These are phyloP conservation scores for Elysia chlorotica DNA, from an alignment of 1,140 invertebrate genomes.

Conservation along the genomic window DNA sequence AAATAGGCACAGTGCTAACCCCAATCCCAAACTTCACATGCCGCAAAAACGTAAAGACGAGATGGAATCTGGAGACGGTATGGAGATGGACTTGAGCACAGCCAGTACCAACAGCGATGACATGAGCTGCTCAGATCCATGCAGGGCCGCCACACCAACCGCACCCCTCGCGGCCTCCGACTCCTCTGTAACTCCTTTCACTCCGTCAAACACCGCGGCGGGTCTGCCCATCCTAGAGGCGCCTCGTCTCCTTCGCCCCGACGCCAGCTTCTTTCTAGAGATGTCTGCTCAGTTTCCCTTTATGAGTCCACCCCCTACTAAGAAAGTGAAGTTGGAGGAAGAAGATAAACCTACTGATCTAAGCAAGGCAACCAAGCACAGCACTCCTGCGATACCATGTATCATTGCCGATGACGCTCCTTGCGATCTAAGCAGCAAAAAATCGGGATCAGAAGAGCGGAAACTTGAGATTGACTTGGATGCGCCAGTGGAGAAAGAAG, in stretches of 20 bases:
- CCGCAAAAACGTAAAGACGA: slow-evolving; percentile 70
- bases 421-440: slow-evolving; percentile 24
- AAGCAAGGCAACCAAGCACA: slow-evolving; percentile 26
- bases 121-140: no score
- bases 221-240: slow-evolving; percentile 29
- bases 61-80: slow-evolving; percentile 8
- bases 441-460: slow-evolving; percentile 20
- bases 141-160: slow-evolving; percentile 33
- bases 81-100: no score
- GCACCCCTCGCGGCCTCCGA: not conserved
- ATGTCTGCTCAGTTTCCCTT: slow-evolving; percentile 48
- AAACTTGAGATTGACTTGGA: slow-evolving; percentile 67
- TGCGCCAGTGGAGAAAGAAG: no score
- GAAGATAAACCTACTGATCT: slow-evolving; percentile 41
- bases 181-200: not conserved
- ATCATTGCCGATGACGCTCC: slow-evolving; percentile 1
- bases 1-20: slow-evolving; percentile 96
- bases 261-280: slow-evolving; percentile 49
- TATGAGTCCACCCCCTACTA: slow-evolving; percentile 47
- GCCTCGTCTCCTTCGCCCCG: slow-evolving; percentile 26
- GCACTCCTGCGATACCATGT: not conserved
- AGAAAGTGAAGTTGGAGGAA: slow-evolving; percentile 44
- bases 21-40: slow-evolving; percentile 96
- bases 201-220: slow-evolving; percentile 25
- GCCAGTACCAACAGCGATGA: no score